Evolutionary conservation across 2,113 vertebrate species (phyloP), one percentile per base, ranked within the genome.

Genomic region (Echinops telfairi): DNA sequence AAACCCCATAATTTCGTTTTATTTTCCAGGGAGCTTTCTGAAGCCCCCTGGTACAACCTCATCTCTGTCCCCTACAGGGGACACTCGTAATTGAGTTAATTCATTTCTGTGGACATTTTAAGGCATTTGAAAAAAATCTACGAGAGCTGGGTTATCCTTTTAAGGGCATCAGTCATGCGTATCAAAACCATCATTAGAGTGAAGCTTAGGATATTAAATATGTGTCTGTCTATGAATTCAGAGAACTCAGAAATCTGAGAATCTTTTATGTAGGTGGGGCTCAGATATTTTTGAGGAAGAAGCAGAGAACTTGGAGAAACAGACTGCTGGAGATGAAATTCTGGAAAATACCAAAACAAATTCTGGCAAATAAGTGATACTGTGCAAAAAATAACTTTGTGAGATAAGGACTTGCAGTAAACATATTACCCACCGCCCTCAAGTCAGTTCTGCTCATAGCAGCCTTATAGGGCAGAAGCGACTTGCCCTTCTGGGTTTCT

Each of bases 281-380:
- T 11, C 40, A 83, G 19, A n/a, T 84, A n/a, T 6, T 89, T 60
- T 83, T 36, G 76, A 16, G 53, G 62, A 73, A 88, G 75, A 93
- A 71, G 66, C 33, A 77, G 57, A 71, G 70, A 53, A 77, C 22
- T 58, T 76, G 66, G 70, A 62, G 38, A 83, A 47, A 33, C 68
- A 75, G 47, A 19, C 53, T 33, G 38, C 58, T 64, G 62, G 88
- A 76, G 20, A 43, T 58, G 8, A 88, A 81, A 47, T 91, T 85
- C 33, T 20, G 83, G 90, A 90, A 88, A 82, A 71, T 53, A 14
- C 47, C 47, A 14, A 53, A 53, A 53, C 12, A 85, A 78, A 47
- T 91, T 85, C 40, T 20, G 83, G 90, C 88, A 88, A 82, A 71
- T 62, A 79, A 40, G 58, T 31, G 20, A 33, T 62, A 19, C 64